These are phyloP conservation scores for Alcedo quadribrachys DNA, from an alignment of 2,797 vertebrate species.

Conservation along the genomic window DNA sequence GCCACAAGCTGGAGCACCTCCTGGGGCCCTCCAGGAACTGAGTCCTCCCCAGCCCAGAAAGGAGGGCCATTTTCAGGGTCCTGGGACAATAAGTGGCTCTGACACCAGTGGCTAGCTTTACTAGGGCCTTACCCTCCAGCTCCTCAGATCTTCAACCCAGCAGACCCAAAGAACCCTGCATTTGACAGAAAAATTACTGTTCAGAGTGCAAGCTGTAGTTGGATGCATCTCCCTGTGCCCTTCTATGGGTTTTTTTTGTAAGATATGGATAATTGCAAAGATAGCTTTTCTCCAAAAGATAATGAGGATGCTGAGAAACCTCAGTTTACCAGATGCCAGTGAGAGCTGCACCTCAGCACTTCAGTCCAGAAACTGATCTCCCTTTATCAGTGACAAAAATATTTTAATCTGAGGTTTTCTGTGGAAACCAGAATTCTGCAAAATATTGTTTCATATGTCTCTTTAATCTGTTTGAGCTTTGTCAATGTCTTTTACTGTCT, in stretches of 20 bases:
- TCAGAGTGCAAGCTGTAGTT: background rate
- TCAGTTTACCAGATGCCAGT: background rate
- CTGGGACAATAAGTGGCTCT: background rate
- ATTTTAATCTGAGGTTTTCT: background rate
- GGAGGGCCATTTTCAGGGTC: background rate
- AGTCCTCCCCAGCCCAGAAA: background rate
- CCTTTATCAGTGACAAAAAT: background rate
- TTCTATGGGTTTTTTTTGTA: background rate
- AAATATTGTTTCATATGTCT: background rate
- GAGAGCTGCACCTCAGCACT: background rate
- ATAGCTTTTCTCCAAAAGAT: background rate
- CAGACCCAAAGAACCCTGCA: background rate
- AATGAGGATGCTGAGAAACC: background rate
- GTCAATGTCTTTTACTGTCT: background rate
- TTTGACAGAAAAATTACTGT: background rate
- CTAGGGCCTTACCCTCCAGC: background rate
- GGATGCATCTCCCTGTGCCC: background rate
- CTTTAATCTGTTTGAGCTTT: background rate
- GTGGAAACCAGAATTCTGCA: background rate
- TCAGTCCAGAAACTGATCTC: background rate
- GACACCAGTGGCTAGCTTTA: background rate
- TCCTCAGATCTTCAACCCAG: background rate
- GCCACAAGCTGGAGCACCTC: background rate
- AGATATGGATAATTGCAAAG: background rate
- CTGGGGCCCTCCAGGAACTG: accelerated